Evolutionary conservation across 2,113 vertebrate genomes (phyloP).

Genomic region (Puntigrus tetrazona): DNA sequence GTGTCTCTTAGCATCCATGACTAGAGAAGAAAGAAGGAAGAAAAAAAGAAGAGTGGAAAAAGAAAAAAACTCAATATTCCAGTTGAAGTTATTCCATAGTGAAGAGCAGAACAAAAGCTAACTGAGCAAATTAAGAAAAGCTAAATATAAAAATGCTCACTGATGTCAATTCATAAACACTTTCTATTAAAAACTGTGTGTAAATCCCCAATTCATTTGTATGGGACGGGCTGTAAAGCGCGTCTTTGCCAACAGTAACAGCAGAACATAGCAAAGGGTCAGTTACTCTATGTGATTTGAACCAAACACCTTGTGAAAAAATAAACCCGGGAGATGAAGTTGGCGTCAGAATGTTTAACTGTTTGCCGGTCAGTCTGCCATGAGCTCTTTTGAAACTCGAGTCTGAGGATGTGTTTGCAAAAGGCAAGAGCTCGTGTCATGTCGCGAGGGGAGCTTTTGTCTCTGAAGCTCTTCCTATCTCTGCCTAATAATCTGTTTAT

Average conservation of each 20-base stretch:
- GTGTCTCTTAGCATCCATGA: constrained; percentile 47
- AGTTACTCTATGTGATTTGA: constrained; percentile 7
- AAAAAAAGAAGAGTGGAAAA: background rate
- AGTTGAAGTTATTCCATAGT: background rate
- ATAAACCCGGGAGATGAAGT: constrained; percentile 49
- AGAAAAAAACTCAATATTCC: constrained; percentile 26
- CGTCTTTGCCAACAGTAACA: background rate
- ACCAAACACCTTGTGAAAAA: constrained; percentile 54
- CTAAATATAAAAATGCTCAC: background rate
- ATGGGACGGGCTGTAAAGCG: background rate
- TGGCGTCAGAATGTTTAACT: background rate
- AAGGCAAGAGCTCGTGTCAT: constrained; percentile 24
- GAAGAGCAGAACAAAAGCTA: background rate
- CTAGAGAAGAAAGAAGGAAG: constrained; percentile 2
- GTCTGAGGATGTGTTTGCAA: constrained; percentile 59
- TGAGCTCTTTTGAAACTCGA: constrained; percentile 42
- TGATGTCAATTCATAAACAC: background rate
- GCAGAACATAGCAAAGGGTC: background rate
- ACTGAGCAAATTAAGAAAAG: background rate
- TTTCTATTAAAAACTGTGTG: background rate
- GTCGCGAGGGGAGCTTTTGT: constrained; percentile 27
- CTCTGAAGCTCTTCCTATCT: constrained; percentile 57
- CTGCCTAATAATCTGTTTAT: constrained; percentile 58
- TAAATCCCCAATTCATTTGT: background rate
- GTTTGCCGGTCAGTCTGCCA: background rate